Evolutionary conservation across 2,888 invertebrate genomes (phyloP).

Genomic region (Stictocephala bisonia): DNA sequence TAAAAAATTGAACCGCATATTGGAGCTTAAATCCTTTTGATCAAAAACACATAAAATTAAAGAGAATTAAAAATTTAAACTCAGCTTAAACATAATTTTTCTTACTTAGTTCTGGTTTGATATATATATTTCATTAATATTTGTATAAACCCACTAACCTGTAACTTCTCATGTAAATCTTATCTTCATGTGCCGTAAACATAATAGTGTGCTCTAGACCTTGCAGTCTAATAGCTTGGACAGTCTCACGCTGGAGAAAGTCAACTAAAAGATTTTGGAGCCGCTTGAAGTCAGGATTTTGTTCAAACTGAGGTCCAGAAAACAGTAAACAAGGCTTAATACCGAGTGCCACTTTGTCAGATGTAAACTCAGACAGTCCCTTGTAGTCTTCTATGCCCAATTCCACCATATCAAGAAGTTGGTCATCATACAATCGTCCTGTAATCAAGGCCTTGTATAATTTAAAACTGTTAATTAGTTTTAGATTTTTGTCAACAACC

Average conservation of each 20-base stretch:
- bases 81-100: too few relatives aligned
- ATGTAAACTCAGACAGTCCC: constrained; percentile 81
- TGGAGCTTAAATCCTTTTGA: too few relatives aligned
- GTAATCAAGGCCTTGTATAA: too few relatives aligned
- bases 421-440: constrained; percentile 87
- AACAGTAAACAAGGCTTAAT: constrained; percentile 93
- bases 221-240: constrained; percentile 85
- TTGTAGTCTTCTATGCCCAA: constrained; percentile 88
- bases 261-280: constrained; percentile 91
- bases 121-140: constrained; percentile 1
- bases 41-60: too few relatives aligned
- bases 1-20: too few relatives aligned
- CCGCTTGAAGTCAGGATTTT: constrained; percentile 81
- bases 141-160: too few relatives aligned
- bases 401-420: constrained; percentile 96
- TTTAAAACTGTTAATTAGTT: too few relatives aligned
- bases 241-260: constrained; percentile 88
- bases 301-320: constrained; percentile 91
- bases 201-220: constrained; percentile 94
- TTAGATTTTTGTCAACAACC: too few relatives aligned
- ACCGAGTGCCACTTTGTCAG: constrained; percentile 81
- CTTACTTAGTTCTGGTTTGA: too few relatives aligned
- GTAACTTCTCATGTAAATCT: constrained; percentile 80
- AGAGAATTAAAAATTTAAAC: too few relatives aligned
- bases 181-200: constrained; percentile 86